Conservation (phyloP, 2,113 vertebrate genomes). For the Herpetotheres cachinnans region DNA sequence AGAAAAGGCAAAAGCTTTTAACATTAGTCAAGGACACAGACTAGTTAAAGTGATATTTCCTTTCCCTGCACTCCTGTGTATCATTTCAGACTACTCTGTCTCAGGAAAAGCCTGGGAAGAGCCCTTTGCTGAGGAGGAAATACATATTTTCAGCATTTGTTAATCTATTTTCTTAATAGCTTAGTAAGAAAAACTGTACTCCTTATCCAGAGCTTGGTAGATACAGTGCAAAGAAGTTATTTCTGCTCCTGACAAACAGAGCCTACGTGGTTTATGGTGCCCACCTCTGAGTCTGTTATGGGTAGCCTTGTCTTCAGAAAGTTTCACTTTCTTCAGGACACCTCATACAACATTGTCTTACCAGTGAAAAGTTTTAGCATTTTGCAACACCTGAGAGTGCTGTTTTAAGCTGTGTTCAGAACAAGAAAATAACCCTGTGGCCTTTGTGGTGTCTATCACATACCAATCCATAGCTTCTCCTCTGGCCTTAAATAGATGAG, state of each 20-base stretch:
- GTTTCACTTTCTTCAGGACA: neutral
- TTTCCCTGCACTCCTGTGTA: neutral
- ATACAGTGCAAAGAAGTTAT: fast-evolving
- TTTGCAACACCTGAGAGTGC: neutral
- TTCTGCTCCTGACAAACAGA: neutral
- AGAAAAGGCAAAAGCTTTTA: constrained; percentile 1
- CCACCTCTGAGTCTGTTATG: neutral
- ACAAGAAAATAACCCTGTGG: neutral
- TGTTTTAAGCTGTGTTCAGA: neutral
- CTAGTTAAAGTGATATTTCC: neutral
- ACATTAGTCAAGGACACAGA: neutral
- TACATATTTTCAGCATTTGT: neutral
- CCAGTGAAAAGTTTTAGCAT: neutral
- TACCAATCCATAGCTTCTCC: neutral
- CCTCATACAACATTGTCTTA: neutral
- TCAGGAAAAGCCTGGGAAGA: neutral
- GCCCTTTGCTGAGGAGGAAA: neutral
- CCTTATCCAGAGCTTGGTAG: neutral
- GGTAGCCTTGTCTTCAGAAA: neutral
- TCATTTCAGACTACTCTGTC: neutral
- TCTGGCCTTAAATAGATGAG: neutral
- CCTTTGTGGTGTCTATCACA: neutral
- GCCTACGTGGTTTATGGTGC: fast-evolving
- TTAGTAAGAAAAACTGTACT: neutral
- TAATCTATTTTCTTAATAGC: neutral